Base-by-base conservation (phyloP, 2,113 vertebrate genomes). In the Phylloscopus trochilus region DNA sequence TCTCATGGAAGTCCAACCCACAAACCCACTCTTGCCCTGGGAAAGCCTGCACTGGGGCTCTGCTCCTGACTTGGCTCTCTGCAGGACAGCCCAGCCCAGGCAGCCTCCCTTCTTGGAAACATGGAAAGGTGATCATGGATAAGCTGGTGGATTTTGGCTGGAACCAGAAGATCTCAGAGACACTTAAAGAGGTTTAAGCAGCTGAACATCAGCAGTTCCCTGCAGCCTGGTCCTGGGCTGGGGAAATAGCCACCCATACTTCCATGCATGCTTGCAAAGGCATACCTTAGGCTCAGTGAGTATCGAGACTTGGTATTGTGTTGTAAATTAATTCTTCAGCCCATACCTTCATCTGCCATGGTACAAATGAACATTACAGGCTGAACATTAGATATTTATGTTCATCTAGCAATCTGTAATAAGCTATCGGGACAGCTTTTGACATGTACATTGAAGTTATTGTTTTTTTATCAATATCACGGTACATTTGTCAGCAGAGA, bases 391-490 rank as follows among this genome's bases (percentile, higher is more conserved):
- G 94, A 81, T 78, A 95, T 79, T 95, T 66, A 91, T 79, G 87
- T 90, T 93, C 83, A 76, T 96, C 92, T 79, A 63, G 92, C 87
- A 96, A 95, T 77, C 93, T 95, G 89, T 91, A 96, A 93, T 96
- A 77, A 95, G 83, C 89, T 94, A 93, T 89, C 3, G 9, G 94
- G 95, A 64, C 78, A 93, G 96, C 92, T 94, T 97, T 82, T 96
- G 73, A 93, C 80, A 46, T 30, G 41, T 68, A 86, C 63, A 64
- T 81, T 84, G 51, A 83, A 97, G 96, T 89, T 96, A 88, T 89
- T 95, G 91, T 73, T 74, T 97, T 96, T 95, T 91, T 91, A 76
- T 95, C 93, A 97, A 75, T 95, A 92, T 94, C 96, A 97, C 13
- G 90, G 68, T 94, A 95, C 95, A 92, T 95, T 97, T 79, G 88